Conservation (phyloP, 2,888 invertebrate species). For the Tetramorium bicarinatum region DNA sequence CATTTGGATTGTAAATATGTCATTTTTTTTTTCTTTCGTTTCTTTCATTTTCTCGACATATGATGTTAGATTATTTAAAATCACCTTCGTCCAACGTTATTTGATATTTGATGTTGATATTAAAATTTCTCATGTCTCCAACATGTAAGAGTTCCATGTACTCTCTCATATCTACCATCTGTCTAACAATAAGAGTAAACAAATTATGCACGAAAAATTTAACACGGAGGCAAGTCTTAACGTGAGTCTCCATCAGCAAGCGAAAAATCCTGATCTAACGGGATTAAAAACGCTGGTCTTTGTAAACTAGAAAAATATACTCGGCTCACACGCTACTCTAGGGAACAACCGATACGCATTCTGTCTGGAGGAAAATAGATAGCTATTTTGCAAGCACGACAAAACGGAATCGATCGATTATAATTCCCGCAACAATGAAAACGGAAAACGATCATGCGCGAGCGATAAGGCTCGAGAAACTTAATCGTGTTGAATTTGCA, state of each 20-base stretch:
- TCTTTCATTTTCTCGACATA: background rate
- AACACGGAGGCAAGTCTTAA: conserved; percentile 40
- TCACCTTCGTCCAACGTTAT: background rate
- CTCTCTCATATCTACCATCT: background rate
- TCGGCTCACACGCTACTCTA: conserved; percentile 5
- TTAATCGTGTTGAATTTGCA: conserved; percentile 15
- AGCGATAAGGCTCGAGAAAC: background rate
- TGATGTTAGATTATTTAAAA: conserved; percentile 8
- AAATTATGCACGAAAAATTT: conserved; percentile 35
- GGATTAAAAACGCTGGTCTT: conserved; percentile 29
- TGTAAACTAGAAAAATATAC: conserved; percentile 48
- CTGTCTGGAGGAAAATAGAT: conserved; percentile 23
- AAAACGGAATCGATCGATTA: background rate
- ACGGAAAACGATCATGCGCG: background rate
- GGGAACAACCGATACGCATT: conserved; percentile 1
- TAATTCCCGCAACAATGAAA: background rate
- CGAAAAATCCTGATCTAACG: conserved; percentile 5
- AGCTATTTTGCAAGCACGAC: conserved; percentile 2
- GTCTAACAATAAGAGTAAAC: conserved; percentile 9
- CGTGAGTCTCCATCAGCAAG: background rate
- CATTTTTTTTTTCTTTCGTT: background rate
- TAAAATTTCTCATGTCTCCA: conserved; percentile 42
- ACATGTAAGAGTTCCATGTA: conserved; percentile 17
- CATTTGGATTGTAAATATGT: conserved; percentile 4
- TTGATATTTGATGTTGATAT: conserved; percentile 23